phyloP scores from a whole-genome alignment of 1,140 invertebrate genomes.

The Drosophila pseudoananassae region DNA sequence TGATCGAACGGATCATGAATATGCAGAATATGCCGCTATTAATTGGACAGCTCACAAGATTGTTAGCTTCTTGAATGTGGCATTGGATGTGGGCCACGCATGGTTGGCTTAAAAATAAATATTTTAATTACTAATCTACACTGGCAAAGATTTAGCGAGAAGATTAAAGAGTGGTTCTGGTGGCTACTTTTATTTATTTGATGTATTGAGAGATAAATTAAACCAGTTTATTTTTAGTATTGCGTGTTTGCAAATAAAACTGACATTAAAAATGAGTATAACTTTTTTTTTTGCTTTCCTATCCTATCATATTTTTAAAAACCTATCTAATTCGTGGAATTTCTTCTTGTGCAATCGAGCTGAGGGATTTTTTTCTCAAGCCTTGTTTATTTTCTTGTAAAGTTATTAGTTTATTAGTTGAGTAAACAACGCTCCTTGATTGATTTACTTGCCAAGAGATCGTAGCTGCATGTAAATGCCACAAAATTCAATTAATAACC shows the following conservation, averaged over 20 bases:
- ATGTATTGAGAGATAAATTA: background rate
- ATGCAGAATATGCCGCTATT: slow-evolving; percentile 64
- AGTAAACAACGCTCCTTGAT: slow-evolving; percentile 23
- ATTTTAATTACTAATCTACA: slow-evolving; percentile 23
- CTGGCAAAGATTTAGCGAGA: background rate
- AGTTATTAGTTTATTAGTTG: slow-evolving; percentile 7
- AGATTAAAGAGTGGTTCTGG: background rate
- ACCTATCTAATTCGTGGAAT: background rate
- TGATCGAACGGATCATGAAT: slow-evolving; percentile 62
- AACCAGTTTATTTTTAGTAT: background rate
- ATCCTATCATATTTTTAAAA: background rate
- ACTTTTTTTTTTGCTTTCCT: no score
- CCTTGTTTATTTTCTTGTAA: slow-evolving; percentile 2
- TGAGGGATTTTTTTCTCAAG: background rate
- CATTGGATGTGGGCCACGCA: slow-evolving; percentile 37
- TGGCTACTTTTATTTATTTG: no score
- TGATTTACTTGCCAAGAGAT: slow-evolving; percentile 12
- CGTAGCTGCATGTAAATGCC: slow-evolving; percentile 44
- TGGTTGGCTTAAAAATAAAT: slow-evolving; percentile 11
- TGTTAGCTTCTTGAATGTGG: slow-evolving; percentile 70
- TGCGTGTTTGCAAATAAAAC: background rate
- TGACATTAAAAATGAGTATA: no score
- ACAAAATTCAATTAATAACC: slow-evolving; percentile 63
- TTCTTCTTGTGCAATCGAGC: background rate
- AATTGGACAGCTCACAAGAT: slow-evolving; percentile 75